Evolutionary conservation across 1,140 invertebrate genomes (phyloP), one percentile per base, ranked within the genome.

Genomic region (Paraescarpia echinospica): DNA sequence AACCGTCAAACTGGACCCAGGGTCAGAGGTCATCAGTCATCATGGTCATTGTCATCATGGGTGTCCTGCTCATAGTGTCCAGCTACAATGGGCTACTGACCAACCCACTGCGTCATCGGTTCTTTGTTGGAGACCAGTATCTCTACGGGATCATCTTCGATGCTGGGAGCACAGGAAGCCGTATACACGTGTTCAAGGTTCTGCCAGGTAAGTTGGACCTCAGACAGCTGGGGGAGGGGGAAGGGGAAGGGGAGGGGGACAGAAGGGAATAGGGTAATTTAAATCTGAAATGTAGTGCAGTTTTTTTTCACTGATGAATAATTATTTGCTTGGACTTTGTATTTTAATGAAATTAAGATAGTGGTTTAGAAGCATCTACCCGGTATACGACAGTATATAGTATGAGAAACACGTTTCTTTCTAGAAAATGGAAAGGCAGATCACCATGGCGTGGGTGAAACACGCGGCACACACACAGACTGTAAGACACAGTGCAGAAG

Each of bases 121-220:
- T 59, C 34, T 33, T 91, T 34, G 91, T n/a, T 4, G 27, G 34
- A 35, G 34, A 51, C 34, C 91, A 22, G 14, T 91, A 91, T 22
- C 8, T 41, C 92, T 98, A 99, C 96, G 98, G 98, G 0, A 98
- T 99, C n/a, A 97, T 99, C 89, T 98, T 99, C 93, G 99, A 99
- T 96, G 99, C 98, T 1, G 99, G 99, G 27, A 99, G 98, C 34
- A 99, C 99, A 0, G 99, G 99, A 0, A 98, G 98, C 91, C 97
- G 99, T 93, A 97, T 99, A 22, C 96, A 99, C 94, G 98, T 98
- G 0, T 99, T 98, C 95, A 97, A 97, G 93, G 99, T 99, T 96
- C 94, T 93, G 34, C 93, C 98, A 89, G 94, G 94, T 95, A 90
- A 93, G 93, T 35, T 90, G 33, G 59, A 77, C 12, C 8, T 41